Conservation (phyloP, 2,797 vertebrate species). For the Phrynocephalus forsythii region DNA sequence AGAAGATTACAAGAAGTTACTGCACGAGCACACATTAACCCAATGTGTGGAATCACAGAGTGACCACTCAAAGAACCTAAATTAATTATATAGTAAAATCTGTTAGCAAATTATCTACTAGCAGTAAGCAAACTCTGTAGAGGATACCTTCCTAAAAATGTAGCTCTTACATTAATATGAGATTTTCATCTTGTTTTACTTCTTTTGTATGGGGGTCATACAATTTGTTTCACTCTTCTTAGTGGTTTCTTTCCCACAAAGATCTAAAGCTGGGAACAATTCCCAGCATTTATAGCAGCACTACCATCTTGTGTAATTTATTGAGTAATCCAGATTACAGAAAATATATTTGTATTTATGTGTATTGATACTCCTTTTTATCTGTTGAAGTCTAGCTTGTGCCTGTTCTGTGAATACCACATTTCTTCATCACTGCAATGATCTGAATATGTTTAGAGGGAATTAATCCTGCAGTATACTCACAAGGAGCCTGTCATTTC, state of each 20-base stretch:
- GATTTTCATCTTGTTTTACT: not conserved
- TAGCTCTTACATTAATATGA: not conserved
- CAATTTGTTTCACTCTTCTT: not conserved
- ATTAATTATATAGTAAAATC: not conserved
- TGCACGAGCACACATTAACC: too few relatives aligned
- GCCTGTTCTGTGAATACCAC: not conserved
- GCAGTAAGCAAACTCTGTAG: too few relatives aligned
- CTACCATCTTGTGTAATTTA: not conserved
- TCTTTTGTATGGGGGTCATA: not conserved
- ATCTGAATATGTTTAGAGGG: not conserved
- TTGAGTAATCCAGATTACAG: not conserved
- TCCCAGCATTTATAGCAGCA: not conserved
- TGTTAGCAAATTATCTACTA: not conserved
- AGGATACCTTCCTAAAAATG: not conserved
- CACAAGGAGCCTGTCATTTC: too few relatives aligned
- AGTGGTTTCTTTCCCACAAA: not conserved
- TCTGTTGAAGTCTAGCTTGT: not conserved
- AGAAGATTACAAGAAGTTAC: too few relatives aligned
- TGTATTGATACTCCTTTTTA: not conserved
- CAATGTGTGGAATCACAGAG: too few relatives aligned
- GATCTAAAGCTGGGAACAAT: not conserved
- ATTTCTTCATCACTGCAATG: not conserved
- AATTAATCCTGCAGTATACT: not conserved
- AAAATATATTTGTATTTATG: not conserved
- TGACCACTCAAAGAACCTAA: too few relatives aligned